These are phyloP conservation scores for Branchellion lobata DNA, from an alignment of 2,888 invertebrate genomes.

Conservation along the genomic window DNA sequence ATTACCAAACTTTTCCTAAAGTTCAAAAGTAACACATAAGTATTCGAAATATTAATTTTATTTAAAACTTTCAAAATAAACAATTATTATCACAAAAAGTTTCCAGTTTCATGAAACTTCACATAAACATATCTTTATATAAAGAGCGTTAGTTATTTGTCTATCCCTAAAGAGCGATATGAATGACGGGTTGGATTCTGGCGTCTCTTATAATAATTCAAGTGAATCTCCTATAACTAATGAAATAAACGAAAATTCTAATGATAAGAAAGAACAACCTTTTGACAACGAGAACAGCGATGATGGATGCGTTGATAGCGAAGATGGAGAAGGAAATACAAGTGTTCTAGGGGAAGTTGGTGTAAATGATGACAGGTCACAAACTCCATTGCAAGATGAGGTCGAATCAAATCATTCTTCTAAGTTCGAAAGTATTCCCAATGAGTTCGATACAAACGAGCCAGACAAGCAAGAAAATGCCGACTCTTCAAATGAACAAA, in stretches of 20 bases:
- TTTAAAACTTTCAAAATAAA: no score
- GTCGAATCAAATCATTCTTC: not conserved
- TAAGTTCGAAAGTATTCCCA: not conserved
- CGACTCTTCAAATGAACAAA: no score
- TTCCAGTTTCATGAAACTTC: no score
- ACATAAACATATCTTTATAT: not conserved
- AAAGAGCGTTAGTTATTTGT: not conserved
- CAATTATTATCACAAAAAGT: no score
- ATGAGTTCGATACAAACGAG: not conserved
- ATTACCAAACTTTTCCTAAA: no score
- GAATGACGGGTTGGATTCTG: not conserved
- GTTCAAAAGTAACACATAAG: no score
- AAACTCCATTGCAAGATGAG: constrained; percentile 46
- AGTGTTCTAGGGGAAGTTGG: not conserved
- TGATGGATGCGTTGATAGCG: constrained; percentile 23
- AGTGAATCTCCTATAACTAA: not conserved
- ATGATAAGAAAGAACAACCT: not conserved
- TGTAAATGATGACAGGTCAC: constrained; percentile 43
- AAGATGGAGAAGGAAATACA: not conserved
- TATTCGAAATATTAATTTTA: no score
- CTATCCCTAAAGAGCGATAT: not conserved
- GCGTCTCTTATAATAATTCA: not conserved
- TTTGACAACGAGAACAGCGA: not conserved
- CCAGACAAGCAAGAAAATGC: not conserved
- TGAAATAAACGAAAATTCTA: not conserved